These are phyloP conservation scores for Uloborus plumipes DNA, from an alignment of 2,888 invertebrate genomes.

Conservation along the genomic window DNA sequence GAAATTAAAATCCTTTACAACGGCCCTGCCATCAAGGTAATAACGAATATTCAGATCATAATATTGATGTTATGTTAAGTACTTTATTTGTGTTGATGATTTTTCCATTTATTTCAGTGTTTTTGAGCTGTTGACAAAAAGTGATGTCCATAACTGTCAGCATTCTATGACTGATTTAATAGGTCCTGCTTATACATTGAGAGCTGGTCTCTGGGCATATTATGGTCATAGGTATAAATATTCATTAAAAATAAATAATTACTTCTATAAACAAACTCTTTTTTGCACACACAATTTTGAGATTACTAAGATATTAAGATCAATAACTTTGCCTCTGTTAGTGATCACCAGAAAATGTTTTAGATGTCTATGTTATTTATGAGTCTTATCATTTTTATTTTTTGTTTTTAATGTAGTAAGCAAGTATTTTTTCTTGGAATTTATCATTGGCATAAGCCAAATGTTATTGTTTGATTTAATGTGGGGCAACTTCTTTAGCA, in stretches of 20 bases:
- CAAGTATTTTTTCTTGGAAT: no score
- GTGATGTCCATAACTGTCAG: slow-evolving; percentile 87
- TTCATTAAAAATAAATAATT: slow-evolving; percentile 2
- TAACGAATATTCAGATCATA: background rate
- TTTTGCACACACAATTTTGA: no score
- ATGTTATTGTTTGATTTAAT: no score
- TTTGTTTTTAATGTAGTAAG: no score
- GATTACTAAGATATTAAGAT: no score
- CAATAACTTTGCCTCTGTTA: no score
- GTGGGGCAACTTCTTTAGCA: no score
- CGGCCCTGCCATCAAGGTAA: slow-evolving; percentile 75
- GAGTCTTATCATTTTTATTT: no score
- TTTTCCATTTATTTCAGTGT: slow-evolving; percentile 68
- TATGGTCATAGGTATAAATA: slow-evolving; percentile 82
- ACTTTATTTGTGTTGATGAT: background rate
- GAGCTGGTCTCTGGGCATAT: slow-evolving; percentile 87
- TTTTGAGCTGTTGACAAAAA: slow-evolving; percentile 83
- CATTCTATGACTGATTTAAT: slow-evolving; percentile 86
- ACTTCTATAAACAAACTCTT: background rate
- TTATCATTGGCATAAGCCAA: no score
- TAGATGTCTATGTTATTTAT: no score
- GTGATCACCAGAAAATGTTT: no score
- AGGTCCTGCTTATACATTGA: slow-evolving; percentile 84
- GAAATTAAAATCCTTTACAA: slow-evolving; percentile 81
- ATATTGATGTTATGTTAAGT: background rate